phyloP scores from a whole-genome alignment of 2,797 vertebrate species.

The Rhinichthys osculus region DNA sequence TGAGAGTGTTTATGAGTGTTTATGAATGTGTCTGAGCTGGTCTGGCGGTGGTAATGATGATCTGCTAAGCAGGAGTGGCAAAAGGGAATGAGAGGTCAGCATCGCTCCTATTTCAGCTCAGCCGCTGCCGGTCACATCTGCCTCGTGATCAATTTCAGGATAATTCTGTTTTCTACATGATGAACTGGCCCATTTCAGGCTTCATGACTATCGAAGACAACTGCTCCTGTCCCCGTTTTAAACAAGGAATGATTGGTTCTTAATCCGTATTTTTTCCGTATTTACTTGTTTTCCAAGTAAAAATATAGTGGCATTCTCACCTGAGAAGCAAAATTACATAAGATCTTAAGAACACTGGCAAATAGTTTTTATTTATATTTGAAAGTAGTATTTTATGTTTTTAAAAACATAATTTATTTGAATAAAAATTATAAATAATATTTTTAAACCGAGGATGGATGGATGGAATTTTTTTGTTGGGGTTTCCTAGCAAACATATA shows the following conservation, averaged over 20 bases:
- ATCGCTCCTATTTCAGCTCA: slow-evolving; percentile 31
- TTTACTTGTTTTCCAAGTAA: not conserved
- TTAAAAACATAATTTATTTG: no score
- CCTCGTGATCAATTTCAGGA: slow-evolving; percentile 58
- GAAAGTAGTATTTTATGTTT: not conserved
- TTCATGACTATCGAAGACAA: slow-evolving; percentile 21
- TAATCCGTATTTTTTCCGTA: slow-evolving; percentile 32
- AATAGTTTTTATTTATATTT: not conserved
- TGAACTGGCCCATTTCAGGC: slow-evolving; percentile 57
- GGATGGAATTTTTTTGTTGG: no score
- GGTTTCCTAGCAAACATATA: no score
- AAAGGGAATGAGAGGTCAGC: slow-evolving; percentile 22
- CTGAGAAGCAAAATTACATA: not conserved
- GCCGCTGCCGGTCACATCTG: slow-evolving; percentile 40
- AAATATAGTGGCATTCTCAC: not conserved
- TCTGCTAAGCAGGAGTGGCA: not conserved
- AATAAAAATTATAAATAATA: no score
- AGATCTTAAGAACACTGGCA: not conserved
- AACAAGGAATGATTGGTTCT: slow-evolving; percentile 40
- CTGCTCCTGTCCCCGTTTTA: slow-evolving; percentile 4
- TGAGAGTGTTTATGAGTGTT: slow-evolving; percentile 26
- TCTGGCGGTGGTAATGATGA: slow-evolving; percentile 8
- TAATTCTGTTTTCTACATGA: slow-evolving; percentile 59
- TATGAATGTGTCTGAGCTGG: slow-evolving; percentile 27
- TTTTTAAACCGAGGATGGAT: no score